Base-by-base conservation (phyloP, 2,113 vertebrate genomes). In the Podiceps cristatus region DNA sequence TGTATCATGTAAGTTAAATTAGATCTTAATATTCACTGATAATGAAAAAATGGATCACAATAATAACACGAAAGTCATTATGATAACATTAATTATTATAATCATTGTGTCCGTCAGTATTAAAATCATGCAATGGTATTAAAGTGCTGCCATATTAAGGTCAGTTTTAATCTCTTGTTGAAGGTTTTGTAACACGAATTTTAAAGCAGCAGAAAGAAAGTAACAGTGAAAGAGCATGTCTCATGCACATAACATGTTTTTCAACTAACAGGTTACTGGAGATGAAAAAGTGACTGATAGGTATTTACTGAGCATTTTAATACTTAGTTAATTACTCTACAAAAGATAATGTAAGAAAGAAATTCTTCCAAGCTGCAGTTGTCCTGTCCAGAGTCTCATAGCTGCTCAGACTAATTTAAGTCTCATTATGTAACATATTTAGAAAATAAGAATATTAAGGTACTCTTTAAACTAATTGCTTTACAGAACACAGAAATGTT, bases 11-110 rank as follows among this genome's bases (percentile, higher is more conserved):
- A 95, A 91, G 40, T 88, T 94, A 95, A 94, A 88, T 94, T 86
- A 94, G 74, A 91, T 91, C 56, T 88, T 88, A 88, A 74, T 69
- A 88, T 69, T 69, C 47, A 40, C 33, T 75, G 63, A 87, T 92
- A 95, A 91, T 84, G 49, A 67, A 90, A 95, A 93, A 96, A 86
- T 49, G 53, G 50, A 96, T 82, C 80, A 80, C 56, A 94, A 93
- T 80, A 95, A 90, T 45, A 96, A 93, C 63, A 94, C 31, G 44
- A 84, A 97, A 97, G 68, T 92, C 27, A 94, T 96, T 90, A 96
- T 63, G 42, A 89, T 89, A 92, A 92, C 47, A 91, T 87, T 95
- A 95, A 92, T 94, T 94, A 86, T 80, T 95, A 71, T 74, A 85
- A 84, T 88, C 29, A 83, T 56, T 2, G 0, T 88, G 35, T 42